Conservation (phyloP, 2,888 invertebrate genomes). For the Pilophorus perplexus region DNA sequence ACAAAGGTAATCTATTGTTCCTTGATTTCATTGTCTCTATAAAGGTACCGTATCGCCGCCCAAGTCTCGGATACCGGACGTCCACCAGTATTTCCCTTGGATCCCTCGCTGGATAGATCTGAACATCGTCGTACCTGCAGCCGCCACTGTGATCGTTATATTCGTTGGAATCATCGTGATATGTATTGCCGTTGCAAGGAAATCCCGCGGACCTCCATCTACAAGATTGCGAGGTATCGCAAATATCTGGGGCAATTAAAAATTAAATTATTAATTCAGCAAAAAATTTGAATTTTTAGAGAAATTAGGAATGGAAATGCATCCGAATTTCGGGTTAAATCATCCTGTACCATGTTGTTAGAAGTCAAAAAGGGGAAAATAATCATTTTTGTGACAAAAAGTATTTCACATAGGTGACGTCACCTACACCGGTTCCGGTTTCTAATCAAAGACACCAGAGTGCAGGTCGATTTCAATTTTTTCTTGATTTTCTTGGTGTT, state of each 20-base stretch:
- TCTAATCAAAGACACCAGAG: too few relatives aligned
- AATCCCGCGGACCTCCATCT: conserved; percentile 65
- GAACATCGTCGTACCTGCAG: conserved; percentile 84
- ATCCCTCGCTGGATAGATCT: conserved; percentile 83
- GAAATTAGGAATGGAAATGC: too few relatives aligned
- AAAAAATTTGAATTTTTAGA: too few relatives aligned
- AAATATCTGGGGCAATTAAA: neutral
- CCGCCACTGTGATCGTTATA: conserved; percentile 85
- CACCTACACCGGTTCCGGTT: too few relatives aligned
- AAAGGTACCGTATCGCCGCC: conserved; percentile 80
- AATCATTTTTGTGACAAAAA: too few relatives aligned
- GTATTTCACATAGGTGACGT: too few relatives aligned
- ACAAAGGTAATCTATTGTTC: conserved; percentile 68
- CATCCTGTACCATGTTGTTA: too few relatives aligned
- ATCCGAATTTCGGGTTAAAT: too few relatives aligned
- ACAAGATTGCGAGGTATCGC: conserved; percentile 70
- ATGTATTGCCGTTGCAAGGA: conserved; percentile 80
- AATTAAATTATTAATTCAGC: neutral
- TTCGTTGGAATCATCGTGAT: conserved; percentile 87
- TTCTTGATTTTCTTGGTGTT: too few relatives aligned
- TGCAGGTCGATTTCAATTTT: too few relatives aligned
- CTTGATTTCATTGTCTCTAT: conserved; percentile 52
- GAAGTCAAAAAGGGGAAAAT: too few relatives aligned
- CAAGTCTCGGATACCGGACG: conserved; percentile 57
- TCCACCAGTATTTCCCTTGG: conserved; percentile 66